phyloP scores from a whole-genome alignment of 2,888 invertebrate genomes.

The Lucinisca nassula region DNA sequence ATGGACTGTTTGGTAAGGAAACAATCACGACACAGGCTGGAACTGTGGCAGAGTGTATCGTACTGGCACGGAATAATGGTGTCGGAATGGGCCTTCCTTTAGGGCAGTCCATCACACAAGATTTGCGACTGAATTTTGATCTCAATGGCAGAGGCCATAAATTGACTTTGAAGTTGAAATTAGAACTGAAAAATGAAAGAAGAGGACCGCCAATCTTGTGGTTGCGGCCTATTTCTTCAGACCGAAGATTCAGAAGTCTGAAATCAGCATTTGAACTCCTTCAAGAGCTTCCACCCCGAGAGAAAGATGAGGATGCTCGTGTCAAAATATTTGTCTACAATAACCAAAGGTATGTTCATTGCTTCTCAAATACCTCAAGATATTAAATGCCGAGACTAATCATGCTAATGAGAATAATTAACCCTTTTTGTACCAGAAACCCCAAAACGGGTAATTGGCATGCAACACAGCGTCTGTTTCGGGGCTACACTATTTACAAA shows the following conservation, averaged over 20 bases:
- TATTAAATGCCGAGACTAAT: too few relatives aligned
- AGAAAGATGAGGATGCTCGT: slow-evolving; percentile 69
- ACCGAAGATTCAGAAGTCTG: slow-evolving; percentile 70
- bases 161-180: slow-evolving; percentile 71
- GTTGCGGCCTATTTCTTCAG: slow-evolving; percentile 71
- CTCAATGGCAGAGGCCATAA: slow-evolving; percentile 74
- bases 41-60: slow-evolving; percentile 76
- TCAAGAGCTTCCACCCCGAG: slow-evolving; percentile 69
- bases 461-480: too few relatives aligned
- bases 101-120: slow-evolving; percentile 66
- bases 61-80: slow-evolving; percentile 74
- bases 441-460: too few relatives aligned
- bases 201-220: slow-evolving; percentile 75
- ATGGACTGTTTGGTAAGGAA: slow-evolving; percentile 74
- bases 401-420: too few relatives aligned
- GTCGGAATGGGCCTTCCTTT: slow-evolving; percentile 75
- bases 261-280: slow-evolving; percentile 67
- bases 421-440: too few relatives aligned
- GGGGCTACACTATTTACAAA: too few relatives aligned
- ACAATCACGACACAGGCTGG: slow-evolving; percentile 73
- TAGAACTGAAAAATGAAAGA: slow-evolving; percentile 67
- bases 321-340: slow-evolving; percentile 71
- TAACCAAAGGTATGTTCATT: slow-evolving; percentile 70
- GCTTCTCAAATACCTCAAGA: background rate
- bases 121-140: slow-evolving; percentile 74